Conservation (phyloP, 2,888 invertebrate species). For the Steinernema carpocapsae region DNA sequence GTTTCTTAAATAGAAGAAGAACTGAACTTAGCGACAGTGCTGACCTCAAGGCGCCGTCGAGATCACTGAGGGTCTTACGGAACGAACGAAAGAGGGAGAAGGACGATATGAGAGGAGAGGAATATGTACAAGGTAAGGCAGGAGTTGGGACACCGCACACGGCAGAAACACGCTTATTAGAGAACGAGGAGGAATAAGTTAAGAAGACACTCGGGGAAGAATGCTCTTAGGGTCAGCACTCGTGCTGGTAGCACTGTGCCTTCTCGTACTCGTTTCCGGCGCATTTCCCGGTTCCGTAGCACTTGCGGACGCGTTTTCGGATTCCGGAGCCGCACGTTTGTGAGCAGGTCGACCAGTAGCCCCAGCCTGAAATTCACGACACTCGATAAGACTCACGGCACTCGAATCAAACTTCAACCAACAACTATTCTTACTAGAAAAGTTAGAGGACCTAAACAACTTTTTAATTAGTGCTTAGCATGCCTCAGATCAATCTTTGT, state of each 20-base stretch:
- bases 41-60: constrained; percentile 27
- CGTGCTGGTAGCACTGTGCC: constrained; percentile 56
- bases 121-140: constrained; percentile 25
- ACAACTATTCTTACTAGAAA: no score
- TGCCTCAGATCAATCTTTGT: no score
- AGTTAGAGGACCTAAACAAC: no score
- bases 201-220: neutral
- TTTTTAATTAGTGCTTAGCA: no score
- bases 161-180: constrained; percentile 32
- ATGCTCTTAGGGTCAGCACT: constrained; percentile 45
- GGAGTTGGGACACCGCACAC: neutral
- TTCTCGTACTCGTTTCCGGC: constrained; percentile 63
- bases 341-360: constrained; percentile 66
- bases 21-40: constrained; percentile 12
- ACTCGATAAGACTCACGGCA: constrained; percentile 1
- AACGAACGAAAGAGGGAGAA: neutral
- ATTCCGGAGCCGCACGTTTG: constrained; percentile 64
- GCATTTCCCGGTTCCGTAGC: constrained; percentile 66
- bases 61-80: constrained; percentile 28
- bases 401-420: no score
- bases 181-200: constrained; percentile 36
- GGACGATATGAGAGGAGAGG: neutral
- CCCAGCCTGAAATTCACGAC: constrained; percentile 63
- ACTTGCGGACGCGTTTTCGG: constrained; percentile 66
- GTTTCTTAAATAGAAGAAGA: constrained; percentile 1